phyloP scores from a whole-genome alignment of 2,888 invertebrate genomes.

The Mylabris sibirica region DNA sequence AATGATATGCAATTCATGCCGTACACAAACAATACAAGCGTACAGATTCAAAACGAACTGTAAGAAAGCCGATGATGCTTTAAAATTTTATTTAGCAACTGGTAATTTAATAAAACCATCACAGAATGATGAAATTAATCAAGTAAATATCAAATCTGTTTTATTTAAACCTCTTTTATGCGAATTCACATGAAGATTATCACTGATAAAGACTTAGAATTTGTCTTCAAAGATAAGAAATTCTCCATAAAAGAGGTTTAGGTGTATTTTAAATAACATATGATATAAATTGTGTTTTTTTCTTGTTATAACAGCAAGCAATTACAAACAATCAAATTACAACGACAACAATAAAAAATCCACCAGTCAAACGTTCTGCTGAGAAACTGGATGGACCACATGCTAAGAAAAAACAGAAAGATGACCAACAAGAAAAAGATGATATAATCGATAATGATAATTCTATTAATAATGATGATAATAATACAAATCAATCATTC shows the following conservation, averaged over 20 bases:
- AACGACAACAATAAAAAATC: not conserved
- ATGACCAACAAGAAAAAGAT: not conserved
- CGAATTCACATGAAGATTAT: too few relatives aligned
- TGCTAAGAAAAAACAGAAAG: slow-evolving; percentile 9
- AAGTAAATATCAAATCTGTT: slow-evolving; percentile 54
- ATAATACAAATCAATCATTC: slow-evolving; percentile 54
- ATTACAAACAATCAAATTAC: slow-evolving; percentile 20
- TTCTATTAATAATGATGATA: slow-evolving; percentile 51
- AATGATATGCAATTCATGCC: slow-evolving; percentile 74
- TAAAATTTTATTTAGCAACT: slow-evolving; percentile 73
- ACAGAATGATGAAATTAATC: slow-evolving; percentile 41
- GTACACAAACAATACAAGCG: slow-evolving; percentile 71
- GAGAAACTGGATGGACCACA: slow-evolving; percentile 10
- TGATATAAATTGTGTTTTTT: not conserved
- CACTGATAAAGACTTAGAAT: too few relatives aligned
- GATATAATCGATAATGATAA: not conserved
- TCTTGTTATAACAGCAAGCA: slow-evolving; percentile 20
- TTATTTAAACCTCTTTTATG: too few relatives aligned
- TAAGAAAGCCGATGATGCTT: slow-evolving; percentile 75
- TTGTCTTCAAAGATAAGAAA: too few relatives aligned
- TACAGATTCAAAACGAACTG: slow-evolving; percentile 81
- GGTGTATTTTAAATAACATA: slow-evolving; percentile 19
- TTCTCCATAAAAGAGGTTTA: too few relatives aligned
- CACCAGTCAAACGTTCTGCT: slow-evolving; percentile 18
- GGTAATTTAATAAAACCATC: slow-evolving; percentile 62